Evolutionary conservation across 2,113 vertebrate genomes (phyloP).

Genomic region (Silurus glanis): DNA sequence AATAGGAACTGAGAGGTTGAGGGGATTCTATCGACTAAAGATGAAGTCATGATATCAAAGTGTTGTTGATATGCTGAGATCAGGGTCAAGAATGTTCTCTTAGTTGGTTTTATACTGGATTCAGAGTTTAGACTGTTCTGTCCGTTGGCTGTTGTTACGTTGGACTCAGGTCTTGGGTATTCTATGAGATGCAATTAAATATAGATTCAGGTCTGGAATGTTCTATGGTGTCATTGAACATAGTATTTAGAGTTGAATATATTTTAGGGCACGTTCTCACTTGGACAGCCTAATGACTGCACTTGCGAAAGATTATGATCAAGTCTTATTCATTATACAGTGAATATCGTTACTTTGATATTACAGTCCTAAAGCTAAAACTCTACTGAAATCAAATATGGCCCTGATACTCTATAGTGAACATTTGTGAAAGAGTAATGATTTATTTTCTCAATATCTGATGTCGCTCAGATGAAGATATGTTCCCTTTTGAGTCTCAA

Average conservation of each 20-base stretch:
- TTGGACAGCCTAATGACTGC: background rate
- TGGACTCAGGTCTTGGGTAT: no score
- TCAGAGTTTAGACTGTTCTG: background rate
- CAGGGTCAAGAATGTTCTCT: background rate
- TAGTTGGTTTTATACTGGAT: background rate
- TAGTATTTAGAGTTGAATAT: background rate
- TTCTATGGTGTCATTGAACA: background rate
- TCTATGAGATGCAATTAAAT: background rate
- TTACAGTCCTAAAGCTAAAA: background rate
- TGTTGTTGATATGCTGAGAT: background rate
- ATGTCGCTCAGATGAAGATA: background rate
- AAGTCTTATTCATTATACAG: background rate
- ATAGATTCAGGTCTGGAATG: no score
- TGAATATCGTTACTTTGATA: background rate
- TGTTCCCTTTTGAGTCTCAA: no score
- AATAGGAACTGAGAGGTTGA: background rate
- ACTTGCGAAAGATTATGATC: background rate
- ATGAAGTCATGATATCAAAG: background rate
- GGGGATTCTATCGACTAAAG: background rate
- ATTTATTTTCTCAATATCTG: background rate
- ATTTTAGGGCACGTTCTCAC: background rate
- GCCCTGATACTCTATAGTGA: background rate
- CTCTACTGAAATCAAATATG: background rate
- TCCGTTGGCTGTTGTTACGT: background rate
- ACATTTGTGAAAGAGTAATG: background rate